These are phyloP conservation scores for Drosophila differens DNA, from an alignment of 2,888 invertebrate species.

Conservation along the genomic window DNA sequence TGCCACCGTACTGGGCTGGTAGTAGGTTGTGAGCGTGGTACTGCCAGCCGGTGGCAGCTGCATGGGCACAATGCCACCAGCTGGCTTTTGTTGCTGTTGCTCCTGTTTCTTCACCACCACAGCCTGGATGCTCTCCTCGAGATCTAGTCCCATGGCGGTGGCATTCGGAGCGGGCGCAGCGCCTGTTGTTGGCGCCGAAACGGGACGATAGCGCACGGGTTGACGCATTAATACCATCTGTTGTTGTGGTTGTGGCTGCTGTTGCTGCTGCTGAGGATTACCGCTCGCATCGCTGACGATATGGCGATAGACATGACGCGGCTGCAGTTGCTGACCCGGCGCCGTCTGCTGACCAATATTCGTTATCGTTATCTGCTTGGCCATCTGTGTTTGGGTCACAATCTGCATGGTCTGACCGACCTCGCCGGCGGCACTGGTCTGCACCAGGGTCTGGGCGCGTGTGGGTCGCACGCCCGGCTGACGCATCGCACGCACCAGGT, in stretches of 20 bases:
- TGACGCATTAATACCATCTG: constrained; percentile 67
- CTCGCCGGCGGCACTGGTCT: constrained; percentile 52
- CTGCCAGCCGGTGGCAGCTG: constrained; percentile 45
- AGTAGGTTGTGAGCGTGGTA: constrained; percentile 82
- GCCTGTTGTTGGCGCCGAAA: constrained; percentile 35
- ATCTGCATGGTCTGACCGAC: constrained; percentile 67
- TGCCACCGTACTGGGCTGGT: constrained; percentile 45
- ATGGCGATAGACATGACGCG: constrained; percentile 68
- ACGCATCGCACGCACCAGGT: constrained; percentile 59
- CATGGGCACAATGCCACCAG: constrained; percentile 19
- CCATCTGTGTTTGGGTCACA: constrained; percentile 53
- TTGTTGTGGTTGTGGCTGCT: constrained; percentile 59
- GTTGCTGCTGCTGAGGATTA: constrained; percentile 58
- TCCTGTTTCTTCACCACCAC: constrained; percentile 84
- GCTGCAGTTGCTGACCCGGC: constrained; percentile 59
- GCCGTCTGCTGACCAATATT: constrained; percentile 62
- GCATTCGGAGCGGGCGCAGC: constrained; percentile 23
- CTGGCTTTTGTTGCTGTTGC: constrained; percentile 64
- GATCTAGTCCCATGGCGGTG: constrained; percentile 72
- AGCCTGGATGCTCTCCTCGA: constrained; percentile 85
- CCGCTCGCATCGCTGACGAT: constrained; percentile 51
- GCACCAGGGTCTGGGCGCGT: constrained; percentile 62
- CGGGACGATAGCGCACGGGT: constrained; percentile 55
- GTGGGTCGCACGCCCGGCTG: constrained; percentile 54
- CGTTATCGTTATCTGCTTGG: constrained; percentile 71